Evolutionary conservation across 2,888 invertebrate species (phyloP).

Genomic region (Bimastos eiseni): DNA sequence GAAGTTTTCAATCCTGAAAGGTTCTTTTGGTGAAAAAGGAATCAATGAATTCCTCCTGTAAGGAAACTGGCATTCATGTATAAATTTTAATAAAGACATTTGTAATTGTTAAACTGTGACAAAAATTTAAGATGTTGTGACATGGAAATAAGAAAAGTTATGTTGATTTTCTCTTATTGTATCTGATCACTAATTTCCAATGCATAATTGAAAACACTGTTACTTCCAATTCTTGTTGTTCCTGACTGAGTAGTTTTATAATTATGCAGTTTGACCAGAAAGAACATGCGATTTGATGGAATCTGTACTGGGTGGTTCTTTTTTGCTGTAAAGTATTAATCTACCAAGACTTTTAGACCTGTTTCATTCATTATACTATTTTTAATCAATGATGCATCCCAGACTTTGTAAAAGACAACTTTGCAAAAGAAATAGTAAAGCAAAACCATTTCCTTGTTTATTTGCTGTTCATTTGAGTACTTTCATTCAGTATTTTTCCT

Average conservation of each 20-base stretch:
- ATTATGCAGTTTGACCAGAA: not conserved
- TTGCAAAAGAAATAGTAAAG: not conserved
- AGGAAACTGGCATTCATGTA: conserved; percentile 28
- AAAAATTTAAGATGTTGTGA: not conserved
- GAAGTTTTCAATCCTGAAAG: conserved; percentile 89
- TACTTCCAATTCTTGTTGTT: not conserved
- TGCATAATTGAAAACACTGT: not conserved
- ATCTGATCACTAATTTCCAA: not conserved
- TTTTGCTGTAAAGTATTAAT: not conserved
- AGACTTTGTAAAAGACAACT: not conserved
- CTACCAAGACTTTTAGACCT: not conserved
- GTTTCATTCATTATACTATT: not conserved
- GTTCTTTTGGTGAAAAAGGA: conserved; percentile 87
- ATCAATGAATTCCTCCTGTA: conserved; percentile 86
- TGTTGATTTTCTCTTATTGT: not conserved
- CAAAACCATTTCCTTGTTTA: not conserved
- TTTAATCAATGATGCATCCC: not conserved
- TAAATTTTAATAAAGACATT: not conserved
- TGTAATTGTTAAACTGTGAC: not conserved
- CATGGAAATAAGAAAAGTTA: not conserved
- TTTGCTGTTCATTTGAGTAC: not conserved
- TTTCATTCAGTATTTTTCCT: not conserved
- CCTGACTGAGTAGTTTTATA: not conserved
- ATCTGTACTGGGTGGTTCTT: not conserved
- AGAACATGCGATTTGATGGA: not conserved